phyloP scores from a whole-genome alignment of 2,113 vertebrate genomes.

The Strix uralensis region DNA sequence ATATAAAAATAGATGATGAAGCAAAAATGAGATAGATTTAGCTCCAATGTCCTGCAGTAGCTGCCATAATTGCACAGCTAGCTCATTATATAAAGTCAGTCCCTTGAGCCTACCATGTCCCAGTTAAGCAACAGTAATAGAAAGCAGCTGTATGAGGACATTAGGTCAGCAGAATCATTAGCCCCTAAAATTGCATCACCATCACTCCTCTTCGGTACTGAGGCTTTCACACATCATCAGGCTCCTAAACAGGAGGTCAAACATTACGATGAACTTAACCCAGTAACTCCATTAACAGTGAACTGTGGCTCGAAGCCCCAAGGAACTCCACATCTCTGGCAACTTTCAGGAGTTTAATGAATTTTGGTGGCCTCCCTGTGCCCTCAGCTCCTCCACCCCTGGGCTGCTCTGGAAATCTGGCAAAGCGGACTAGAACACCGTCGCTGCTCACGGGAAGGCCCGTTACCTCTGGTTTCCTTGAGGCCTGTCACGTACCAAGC shows the following conservation, averaged over 20 bases:
- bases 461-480: rapidly evolving
- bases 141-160: conserved; percentile 48
- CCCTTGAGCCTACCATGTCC: background rate
- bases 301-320: background rate
- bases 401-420: background rate
- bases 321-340: background rate
- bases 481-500: background rate
- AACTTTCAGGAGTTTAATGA: background rate
- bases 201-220: background rate
- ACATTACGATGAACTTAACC: background rate
- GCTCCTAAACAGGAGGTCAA: conserved; percentile 17
- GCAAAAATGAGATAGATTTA: background rate
- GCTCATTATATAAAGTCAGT: conserved; percentile 1
- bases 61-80: conserved; percentile 2
- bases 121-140: conserved; percentile 28
- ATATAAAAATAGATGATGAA: conserved; percentile 32
- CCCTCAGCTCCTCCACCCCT: background rate
- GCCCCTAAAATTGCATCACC: conserved; percentile 17
- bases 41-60: background rate
- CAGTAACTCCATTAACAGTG: background rate
- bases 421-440: background rate
- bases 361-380: background rate
- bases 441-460: rapidly evolving
- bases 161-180: conserved; percentile 46
- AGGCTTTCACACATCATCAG: background rate